Percentiles rank a stretch among this genome's conserved stretches.
Evolutionary conservation across 2,113 vertebrate genomes (phyloP).

Genomic region (Balaeniceps rex): DNA sequence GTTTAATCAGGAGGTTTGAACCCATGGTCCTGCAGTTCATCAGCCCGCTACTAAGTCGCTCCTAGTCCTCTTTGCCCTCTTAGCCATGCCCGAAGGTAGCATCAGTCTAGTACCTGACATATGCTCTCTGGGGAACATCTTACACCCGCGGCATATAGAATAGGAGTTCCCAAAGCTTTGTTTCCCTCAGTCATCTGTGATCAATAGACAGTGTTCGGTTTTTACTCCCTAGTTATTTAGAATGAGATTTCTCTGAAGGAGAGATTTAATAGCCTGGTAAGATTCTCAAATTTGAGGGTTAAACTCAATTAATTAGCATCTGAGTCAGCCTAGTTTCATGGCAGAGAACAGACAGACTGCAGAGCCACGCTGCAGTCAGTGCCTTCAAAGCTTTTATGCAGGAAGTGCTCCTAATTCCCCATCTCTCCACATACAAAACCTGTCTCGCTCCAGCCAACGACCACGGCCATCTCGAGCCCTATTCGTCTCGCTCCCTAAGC

Average conservation of each 20-base stretch:
- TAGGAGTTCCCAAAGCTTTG: neutral
- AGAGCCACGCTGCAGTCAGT: neutral
- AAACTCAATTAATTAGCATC: neutral
- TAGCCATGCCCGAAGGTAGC: neutral
- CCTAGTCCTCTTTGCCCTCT: neutral
- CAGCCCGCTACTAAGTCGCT: neutral
- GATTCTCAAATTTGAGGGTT: neutral
- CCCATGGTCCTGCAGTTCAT: neutral
- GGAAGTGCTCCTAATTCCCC: neutral
- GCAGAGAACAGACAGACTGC: neutral
- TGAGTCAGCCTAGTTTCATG: neutral
- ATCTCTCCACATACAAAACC: neutral
- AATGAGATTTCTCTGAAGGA: neutral
- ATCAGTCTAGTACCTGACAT: accelerated
- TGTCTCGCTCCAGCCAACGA: neutral
- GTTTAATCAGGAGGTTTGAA: neutral
- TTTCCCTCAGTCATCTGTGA: neutral
- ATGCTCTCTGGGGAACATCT: neutral
- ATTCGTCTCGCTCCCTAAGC: neutral
- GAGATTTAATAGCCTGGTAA: too few relatives aligned
- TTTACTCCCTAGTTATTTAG: neutral
- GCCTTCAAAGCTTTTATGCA: neutral
- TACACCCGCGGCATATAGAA: accelerated
- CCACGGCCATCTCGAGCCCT: neutral
- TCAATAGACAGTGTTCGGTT: accelerated